Evolutionary conservation across 2,797 vertebrate species (phyloP), one percentile per base, ranked within the genome.

Genomic region (Macropodus opercularis): DNA sequence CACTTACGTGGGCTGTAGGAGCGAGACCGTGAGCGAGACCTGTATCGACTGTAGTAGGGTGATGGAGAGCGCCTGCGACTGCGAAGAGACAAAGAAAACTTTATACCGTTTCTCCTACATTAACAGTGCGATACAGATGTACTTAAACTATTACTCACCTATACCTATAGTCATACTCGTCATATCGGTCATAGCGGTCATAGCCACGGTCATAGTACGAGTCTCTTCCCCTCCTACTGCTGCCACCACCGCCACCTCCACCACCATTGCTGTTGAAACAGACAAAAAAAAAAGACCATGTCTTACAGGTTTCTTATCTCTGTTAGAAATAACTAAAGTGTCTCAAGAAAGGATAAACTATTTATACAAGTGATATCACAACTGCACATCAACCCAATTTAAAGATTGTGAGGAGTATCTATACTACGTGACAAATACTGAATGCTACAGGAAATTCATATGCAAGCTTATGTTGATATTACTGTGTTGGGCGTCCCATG

Each of bases 401-500:
- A 11, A 13, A 19, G 31, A 22, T 50, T 56, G 34, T 35, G 12
- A 2, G 1, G 15, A 21, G 47, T 10, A 15, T 50, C 29, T 63
- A n/a, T n/a, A 13, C 15, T 9, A 26, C 17, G 9, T 35, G 21
- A 49, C 32, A 1, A n/a, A 35, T 18, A 35, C 5, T n/a, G 2
- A 27, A 43, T 27, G 21, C 24, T 26, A 41, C 2, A 41, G 24
- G 5, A 46, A 46, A 48, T 46, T 0, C 21, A 35, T 26, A 19
- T 39, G 34, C 3, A 24, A 17, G 13, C 36, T 18, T 24, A 11
- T 36, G 19, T 23, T 38, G 22, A 35, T 84, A 95, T 95, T 92
- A 96, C 96, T 95, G 94, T 49, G 95, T 96, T 69, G 95, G 95
- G 47, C 94, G 91, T 70, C 95, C 95, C 96, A 97, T 97, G 86